Base-by-base conservation (phyloP, 2,888 invertebrate genomes). In the Rhamphomyia laevipes region DNA sequence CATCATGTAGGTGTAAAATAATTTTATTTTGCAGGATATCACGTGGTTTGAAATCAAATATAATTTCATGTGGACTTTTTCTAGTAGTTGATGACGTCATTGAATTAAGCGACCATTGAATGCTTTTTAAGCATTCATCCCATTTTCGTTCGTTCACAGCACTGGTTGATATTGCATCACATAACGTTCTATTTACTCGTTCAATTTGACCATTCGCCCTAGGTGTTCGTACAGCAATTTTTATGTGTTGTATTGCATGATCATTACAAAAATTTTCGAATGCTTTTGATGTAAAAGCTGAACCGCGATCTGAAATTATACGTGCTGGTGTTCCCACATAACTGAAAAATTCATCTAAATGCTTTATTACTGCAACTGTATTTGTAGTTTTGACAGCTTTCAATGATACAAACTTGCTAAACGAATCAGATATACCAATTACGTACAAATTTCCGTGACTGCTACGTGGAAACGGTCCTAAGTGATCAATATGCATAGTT, bases 241-340 rank as follows among this genome's bases (percentile, higher is more conserved):
- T 56, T 2, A 58, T 48, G 46, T 60, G 59, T 35, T 55, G 49
- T 7, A 62, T 59, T 2, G 50, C 47, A 38, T 56, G 47, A 6
- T 48, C 47, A 2, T 49, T 27, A 45, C 55, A 58, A 46, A 57
- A 60, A 4, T 46, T 17, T 47, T 55, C 54, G 33, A 62, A 61
- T 12, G 17, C 21, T 9, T 56, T 54, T 0, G 59, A 57, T 1
- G 57, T 59, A 45, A 56, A 62, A 2, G 59, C 58, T 2, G 59
- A 55, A 13, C 60, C 61, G 47, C 59, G 44, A 48, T 63, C 59
- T 5, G 55, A 54, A 18, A 62, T 52, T 2, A 61, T 48, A 9
- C 53, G 50, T 37, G 23, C 46, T 37, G 58, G 58, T 21, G 49
- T 50, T 1, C 58, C 59, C 47, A 58, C 58, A 51, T 56, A 51